phyloP scores from a whole-genome alignment of 2,797 vertebrate genomes.

The Molothrus ater region DNA sequence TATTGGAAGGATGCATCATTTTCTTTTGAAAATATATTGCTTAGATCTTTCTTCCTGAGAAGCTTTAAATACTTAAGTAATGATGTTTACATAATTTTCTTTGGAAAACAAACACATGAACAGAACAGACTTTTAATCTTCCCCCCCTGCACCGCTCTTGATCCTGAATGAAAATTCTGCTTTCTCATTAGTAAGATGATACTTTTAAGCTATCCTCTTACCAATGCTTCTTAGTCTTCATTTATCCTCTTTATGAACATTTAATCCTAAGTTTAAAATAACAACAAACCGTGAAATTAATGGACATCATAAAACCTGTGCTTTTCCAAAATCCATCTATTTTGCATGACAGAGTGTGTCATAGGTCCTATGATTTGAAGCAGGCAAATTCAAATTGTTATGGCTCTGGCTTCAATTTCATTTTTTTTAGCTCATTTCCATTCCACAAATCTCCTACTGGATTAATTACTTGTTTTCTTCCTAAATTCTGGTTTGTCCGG shows the following conservation, averaged over 20 bases:
- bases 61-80: background rate
- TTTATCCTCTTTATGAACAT: constrained; percentile 26
- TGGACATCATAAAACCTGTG: background rate
- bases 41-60: background rate
- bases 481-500: background rate
- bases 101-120: background rate
- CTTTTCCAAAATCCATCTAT: background rate
- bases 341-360: background rate
- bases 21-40: background rate
- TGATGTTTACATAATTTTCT: background rate
- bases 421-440: background rate
- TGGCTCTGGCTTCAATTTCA: background rate
- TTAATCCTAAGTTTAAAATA: background rate
- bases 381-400: background rate
- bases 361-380: background rate
- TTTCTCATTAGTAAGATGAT: constrained; percentile 27
- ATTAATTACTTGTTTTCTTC: background rate
- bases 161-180: background rate
- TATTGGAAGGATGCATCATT: background rate
- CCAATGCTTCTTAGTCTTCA: background rate
- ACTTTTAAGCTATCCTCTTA: constrained; percentile 7
- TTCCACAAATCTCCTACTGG: background rate
- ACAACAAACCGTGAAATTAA: background rate
- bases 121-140: background rate
- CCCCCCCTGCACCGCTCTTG: fast-evolving